Evolutionary conservation across 2,797 vertebrate species (phyloP).

Genomic region (Rousettus madagascariensis): DNA sequence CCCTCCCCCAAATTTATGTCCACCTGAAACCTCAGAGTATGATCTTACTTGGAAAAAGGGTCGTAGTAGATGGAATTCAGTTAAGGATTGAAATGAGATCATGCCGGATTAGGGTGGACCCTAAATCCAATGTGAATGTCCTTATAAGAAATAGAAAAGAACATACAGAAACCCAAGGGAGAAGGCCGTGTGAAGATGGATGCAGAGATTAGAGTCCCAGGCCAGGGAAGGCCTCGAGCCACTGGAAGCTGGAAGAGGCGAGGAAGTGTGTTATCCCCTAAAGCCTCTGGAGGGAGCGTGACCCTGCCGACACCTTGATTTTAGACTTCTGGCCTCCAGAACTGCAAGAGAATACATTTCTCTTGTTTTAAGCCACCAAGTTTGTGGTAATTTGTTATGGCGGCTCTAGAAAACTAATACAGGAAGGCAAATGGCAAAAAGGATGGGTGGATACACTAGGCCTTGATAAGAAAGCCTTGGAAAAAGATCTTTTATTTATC

Average conservation of each 20-base stretch:
- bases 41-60: neutral
- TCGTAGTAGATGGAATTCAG: conserved; percentile 28
- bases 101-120: neutral
- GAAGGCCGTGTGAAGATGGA: neutral
- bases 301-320: neutral
- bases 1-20: neutral
- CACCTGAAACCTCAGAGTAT: neutral
- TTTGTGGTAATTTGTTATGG: neutral
- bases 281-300: neutral
- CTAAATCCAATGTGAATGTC: neutral
- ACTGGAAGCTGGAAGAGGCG: neutral
- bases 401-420: neutral
- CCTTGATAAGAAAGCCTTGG: neutral
- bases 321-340: neutral
- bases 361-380: neutral
- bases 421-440: neutral
- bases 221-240: neutral
- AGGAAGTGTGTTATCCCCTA: neutral
- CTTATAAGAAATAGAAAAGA: neutral
- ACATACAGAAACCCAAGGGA: neutral
- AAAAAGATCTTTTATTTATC: neutral
- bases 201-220: neutral
- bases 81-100: neutral
- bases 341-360: neutral
- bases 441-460: neutral